Percentiles rank a stretch among this genome's conserved stretches.
Conservation (phyloP, 1,140 invertebrate genomes). For the Calliopsis andreniformis region DNA sequence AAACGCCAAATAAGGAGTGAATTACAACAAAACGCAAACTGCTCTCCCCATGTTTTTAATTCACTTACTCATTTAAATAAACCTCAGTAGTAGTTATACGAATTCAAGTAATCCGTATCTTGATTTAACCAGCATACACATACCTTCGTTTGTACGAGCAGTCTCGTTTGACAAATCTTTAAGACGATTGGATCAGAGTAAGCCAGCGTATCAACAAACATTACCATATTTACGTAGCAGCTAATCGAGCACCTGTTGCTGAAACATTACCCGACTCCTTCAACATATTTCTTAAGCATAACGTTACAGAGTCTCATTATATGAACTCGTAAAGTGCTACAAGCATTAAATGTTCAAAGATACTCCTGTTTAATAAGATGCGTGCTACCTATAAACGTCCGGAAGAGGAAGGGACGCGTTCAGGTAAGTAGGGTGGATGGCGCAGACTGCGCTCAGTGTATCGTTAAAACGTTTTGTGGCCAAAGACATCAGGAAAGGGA, state of each 20-base stretch:
- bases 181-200: slow-evolving; percentile 15
- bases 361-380: background rate
- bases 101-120: too few species aligned
- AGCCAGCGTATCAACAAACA: slow-evolving; percentile 2
- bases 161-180: background rate
- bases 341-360: background rate
- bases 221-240: slow-evolving; percentile 27
- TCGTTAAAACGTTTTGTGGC: slow-evolving; percentile 58
- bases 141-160: too few species aligned
- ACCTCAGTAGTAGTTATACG: too few species aligned
- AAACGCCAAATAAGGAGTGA: too few species aligned
- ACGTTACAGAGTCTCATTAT: too few species aligned
- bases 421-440: background rate
- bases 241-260: slow-evolving; percentile 59
- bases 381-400: too few species aligned
- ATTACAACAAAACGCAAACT: too few species aligned
- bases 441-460: background rate
- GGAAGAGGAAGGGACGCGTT: background rate
- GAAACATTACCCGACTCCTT: slow-evolving; percentile 31
- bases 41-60: too few species aligned
- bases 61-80: too few species aligned
- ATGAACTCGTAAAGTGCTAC: background rate
- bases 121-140: too few species aligned
- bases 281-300: too few species aligned
- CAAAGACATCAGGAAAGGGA: slow-evolving; percentile 36